Evolutionary conservation across 2,113 vertebrate genomes (phyloP).

Genomic region (Erpornis zantholeuca): DNA sequence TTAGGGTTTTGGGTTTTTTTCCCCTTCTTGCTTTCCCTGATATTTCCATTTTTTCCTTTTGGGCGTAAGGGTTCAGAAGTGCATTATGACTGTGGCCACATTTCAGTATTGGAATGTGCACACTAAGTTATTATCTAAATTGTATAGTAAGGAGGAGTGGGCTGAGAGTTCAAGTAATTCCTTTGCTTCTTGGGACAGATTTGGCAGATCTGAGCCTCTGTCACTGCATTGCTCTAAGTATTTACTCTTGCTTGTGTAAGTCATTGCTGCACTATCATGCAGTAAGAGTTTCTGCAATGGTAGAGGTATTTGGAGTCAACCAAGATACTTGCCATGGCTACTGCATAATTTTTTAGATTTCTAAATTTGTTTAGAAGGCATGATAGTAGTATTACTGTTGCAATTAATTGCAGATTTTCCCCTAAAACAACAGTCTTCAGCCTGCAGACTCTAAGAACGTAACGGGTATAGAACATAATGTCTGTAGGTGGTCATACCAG

Average conservation of each 20-base stretch:
- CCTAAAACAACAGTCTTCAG: not conserved
- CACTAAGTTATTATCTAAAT: not conserved
- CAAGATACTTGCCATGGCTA: not conserved
- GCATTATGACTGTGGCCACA: not conserved
- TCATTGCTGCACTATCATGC: rapidly evolving
- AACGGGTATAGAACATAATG: rapidly evolving
- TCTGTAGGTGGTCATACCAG: not conserved
- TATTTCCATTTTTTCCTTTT: not conserved
- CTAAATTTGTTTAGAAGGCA: not conserved
- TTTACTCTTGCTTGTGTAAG: not conserved
- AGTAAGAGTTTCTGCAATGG: not conserved
- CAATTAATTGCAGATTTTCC: not conserved
- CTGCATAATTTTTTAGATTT: not conserved
- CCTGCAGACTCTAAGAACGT: not conserved
- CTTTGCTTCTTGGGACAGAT: not conserved
- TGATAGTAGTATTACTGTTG: not conserved
- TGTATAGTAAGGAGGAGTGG: not conserved
- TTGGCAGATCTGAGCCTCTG: not conserved
- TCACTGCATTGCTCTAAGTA: not conserved
- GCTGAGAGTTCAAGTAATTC: not conserved
- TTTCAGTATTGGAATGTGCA: not conserved
- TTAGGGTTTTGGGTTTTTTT: rapidly evolving
- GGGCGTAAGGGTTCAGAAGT: not conserved
- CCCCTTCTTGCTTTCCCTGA: not conserved
- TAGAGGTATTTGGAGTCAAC: not conserved